phyloP scores from a whole-genome alignment of 2,797 vertebrate species.

The Potorous gilbertii region DNA sequence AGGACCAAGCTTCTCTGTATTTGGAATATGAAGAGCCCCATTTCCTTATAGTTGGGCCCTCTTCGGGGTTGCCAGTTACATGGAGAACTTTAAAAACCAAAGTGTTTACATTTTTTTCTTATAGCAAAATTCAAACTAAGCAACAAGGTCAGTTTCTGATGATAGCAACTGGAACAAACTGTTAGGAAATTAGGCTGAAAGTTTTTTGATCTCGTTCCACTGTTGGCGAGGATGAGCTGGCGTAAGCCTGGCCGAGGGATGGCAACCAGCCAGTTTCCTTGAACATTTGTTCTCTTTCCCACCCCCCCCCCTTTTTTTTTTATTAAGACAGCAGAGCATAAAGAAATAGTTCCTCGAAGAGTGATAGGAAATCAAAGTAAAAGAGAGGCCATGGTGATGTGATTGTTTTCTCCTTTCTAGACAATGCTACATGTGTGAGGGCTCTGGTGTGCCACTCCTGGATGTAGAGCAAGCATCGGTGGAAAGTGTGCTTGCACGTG shows the following conservation, averaged over 20 bases:
- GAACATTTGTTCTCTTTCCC: constrained; percentile 23
- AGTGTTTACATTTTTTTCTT: constrained; percentile 2
- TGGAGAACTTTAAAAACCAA: not conserved
- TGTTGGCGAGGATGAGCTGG: constrained; percentile 27
- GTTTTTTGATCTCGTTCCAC: constrained; percentile 11
- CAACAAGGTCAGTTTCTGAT: constrained; percentile 15
- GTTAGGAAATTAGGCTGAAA: not conserved
- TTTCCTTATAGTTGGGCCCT: not conserved
- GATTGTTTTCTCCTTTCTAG: not conserved
- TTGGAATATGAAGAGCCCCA: not conserved
- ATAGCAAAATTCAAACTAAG: not conserved
- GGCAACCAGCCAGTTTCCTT: constrained; percentile 55
- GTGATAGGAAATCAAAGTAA: constrained; percentile 60
- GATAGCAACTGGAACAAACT: not conserved
- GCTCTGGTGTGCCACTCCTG: not conserved
- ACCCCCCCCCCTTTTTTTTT: not conserved
- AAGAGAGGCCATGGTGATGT: not conserved
- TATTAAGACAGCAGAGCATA: constrained; percentile 18
- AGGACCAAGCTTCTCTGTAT: not conserved
- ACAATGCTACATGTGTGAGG: not conserved
- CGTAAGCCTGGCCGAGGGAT: constrained; percentile 17
- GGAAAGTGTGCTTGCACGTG: constrained; percentile 22
- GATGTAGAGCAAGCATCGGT: constrained; percentile 11
- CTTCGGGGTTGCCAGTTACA: not conserved
- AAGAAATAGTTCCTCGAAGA: not conserved